Evolutionary conservation across 1,140 invertebrate species (phyloP).

Genomic region (Nomia melanderi): DNA sequence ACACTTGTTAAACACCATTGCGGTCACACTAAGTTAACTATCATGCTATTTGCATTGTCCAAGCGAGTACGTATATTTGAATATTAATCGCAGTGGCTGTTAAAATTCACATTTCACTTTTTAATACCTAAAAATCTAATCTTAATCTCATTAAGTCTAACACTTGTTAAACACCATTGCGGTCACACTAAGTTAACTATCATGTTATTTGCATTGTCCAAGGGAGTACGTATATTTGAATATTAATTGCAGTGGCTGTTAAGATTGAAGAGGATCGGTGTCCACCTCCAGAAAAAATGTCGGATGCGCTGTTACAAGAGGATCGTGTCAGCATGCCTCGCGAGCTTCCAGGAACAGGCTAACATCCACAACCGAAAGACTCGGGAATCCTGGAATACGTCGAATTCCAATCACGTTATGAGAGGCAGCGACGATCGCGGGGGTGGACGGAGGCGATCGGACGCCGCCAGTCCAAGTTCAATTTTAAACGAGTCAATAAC

Average conservation of each 20-base stretch:
- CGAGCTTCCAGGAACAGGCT: slow-evolving; percentile 75
- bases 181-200: too few relatives aligned
- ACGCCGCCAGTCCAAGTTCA: slow-evolving; percentile 46
- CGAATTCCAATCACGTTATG: slow-evolving; percentile 37
- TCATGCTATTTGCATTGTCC: too few relatives aligned
- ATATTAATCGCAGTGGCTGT: neutral
- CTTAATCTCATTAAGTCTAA: too few relatives aligned
- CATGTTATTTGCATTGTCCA: too few relatives aligned
- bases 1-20: too few relatives aligned
- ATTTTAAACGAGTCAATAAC: slow-evolving; percentile 76
- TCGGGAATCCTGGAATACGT: slow-evolving; percentile 43
- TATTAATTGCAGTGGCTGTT: neutral
- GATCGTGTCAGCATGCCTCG: slow-evolving; percentile 74
- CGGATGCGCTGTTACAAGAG: slow-evolving; percentile 47
- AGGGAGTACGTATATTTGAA: neutral
- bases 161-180: too few relatives aligned
- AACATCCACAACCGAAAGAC: slow-evolving; percentile 63
- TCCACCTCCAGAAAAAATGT: neutral
- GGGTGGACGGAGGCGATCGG: slow-evolving; percentile 29
- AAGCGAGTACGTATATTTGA: too few relatives aligned
- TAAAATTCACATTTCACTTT: neutral
- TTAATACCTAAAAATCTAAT: too few relatives aligned
- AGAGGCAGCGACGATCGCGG: slow-evolving; percentile 28
- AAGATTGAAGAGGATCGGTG: neutral
- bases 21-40: too few relatives aligned